Evolutionary conservation across 2,888 invertebrate species (phyloP), one percentile per base, ranked within the genome.

Genomic region (Augiades crinisus): DNA sequence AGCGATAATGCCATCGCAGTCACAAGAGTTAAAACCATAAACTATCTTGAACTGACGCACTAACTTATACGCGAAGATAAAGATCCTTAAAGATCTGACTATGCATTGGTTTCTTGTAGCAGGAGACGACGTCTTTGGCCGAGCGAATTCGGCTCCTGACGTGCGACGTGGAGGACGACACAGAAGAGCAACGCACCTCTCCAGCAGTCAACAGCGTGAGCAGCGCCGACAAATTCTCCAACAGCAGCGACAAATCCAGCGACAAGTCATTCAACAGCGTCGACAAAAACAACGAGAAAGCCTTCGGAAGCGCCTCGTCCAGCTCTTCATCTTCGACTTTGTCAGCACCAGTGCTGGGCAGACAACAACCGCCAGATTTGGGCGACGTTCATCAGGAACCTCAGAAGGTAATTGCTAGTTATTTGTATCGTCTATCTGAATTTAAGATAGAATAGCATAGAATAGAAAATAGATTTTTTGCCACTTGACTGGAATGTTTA

Each of bases 121-220:
- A 93, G 72, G 91, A 91, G 65, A 95, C 95, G 61, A 93, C 95
- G 46, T 95, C 96, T 0, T 85, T 97, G 30, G 95, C 96, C 51
- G 97, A 97, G 69, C 92, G 96, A 56, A 96, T 97, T 60, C 93
- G 95, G 38, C 94, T 95, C 70, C 84, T 97, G 41, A 97, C 97
- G 1, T 96, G 96, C 70, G 95, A 96, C 73, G 94, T 95, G 30
- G 96, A 96, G 56, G 95, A 95, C 38, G 92, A 92, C 5, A 73
- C 78, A 0, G 90, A 90, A 8, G 83, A 78, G 49, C 88, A 91
- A 10, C 86, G 91, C 3, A 90, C 92, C 0, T 93, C 94, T 55
- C 94, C 94, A 0, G 92, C 94, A 0, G 94, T 93, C 0, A 93
- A 93, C 62, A 93, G 65, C 62, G 94, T 93, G 0, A 93, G 93